Evolutionary conservation across 1,140 invertebrate genomes (phyloP), one percentile per base, ranked within the genome.

Genomic region (Brachionus koreanus): DNA sequence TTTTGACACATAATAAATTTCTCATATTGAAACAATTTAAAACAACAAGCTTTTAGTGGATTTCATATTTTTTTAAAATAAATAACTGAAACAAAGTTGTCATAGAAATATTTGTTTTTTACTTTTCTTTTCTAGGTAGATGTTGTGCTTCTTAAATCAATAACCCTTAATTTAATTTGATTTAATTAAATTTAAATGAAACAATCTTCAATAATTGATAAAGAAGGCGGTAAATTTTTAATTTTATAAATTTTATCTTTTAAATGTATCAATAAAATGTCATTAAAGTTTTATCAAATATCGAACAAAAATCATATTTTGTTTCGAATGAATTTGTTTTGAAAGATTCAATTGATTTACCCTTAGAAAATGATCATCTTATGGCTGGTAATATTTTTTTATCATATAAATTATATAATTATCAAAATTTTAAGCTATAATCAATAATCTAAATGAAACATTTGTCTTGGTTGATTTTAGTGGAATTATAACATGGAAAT

Each of bases 301-400:
- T 67, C n/a, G 63, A 67, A 33, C 63, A 67, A 35, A 74, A 74
- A 74, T 19, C 43, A 13, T 49, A 46, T 74, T 74, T 43, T 33
- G 69, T 74, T 29, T 74, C 69, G 6, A 74, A 74, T 74, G 69
- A 74, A 13, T 74, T 74, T 46, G 69, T 74, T 25, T 74, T 74
- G 0, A 74, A 46, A 74, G 69, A 74, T 46, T 74, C 69, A 25
- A 25, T 46, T 12, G 25, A 74, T 74, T 39, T 74, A 23, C 43
- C 69, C 1, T 46, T 74, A 13, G 19, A 74, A 46, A 74, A 74
- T 46, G 69, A 74, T 29, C 69, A 74, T 74, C 25, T 74, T 1
- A 42, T 74, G 16, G 37, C 69, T 23, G 1, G 69, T 74, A 46
- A 74, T 7, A 12, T 16, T 69, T 16, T 37, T 35, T 29, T n/a